Conservation (phyloP, 1,140 invertebrate genomes). For the Theocolax elegans region DNA sequence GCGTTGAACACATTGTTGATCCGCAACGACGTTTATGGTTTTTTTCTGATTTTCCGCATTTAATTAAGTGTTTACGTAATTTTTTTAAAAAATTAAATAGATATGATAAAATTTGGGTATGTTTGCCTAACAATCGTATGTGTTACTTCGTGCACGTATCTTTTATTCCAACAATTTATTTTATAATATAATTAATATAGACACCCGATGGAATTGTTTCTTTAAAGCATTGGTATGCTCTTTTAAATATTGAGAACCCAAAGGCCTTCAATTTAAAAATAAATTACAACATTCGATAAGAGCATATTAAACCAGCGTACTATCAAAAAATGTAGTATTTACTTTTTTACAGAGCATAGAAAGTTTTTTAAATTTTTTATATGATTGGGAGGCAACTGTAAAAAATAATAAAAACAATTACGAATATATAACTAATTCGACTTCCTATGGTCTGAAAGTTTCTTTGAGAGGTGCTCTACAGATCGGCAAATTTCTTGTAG, state of each 20-base stretch:
- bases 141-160: not conserved
- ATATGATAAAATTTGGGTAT: constrained; percentile 8
- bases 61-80: constrained; percentile 39
- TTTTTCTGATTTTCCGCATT: constrained; percentile 42
- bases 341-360: not conserved
- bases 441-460: not conserved
- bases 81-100: not conserved
- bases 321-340: constrained; percentile 32
- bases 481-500: constrained; percentile 18
- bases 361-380: not conserved
- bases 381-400: not conserved
- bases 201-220: constrained; percentile 40
- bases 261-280: constrained; percentile 32
- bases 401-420: not conserved
- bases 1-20: constrained; percentile 31
- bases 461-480: constrained; percentile 17
- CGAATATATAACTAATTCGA: not conserved
- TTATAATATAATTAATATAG: constrained; percentile 34
- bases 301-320: constrained; percentile 36
- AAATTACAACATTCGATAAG: constrained; percentile 28
- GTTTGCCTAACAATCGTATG: not conserved
- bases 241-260: constrained; percentile 27
- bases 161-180: not conserved
- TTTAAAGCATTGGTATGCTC: constrained; percentile 29
- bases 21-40: constrained; percentile 38